A percentile compares a stretch with the other conserved stretches of the same genome.
phyloP scores from a whole-genome alignment of 2,113 vertebrate genomes.

The Limnothrissa miodon region DNA sequence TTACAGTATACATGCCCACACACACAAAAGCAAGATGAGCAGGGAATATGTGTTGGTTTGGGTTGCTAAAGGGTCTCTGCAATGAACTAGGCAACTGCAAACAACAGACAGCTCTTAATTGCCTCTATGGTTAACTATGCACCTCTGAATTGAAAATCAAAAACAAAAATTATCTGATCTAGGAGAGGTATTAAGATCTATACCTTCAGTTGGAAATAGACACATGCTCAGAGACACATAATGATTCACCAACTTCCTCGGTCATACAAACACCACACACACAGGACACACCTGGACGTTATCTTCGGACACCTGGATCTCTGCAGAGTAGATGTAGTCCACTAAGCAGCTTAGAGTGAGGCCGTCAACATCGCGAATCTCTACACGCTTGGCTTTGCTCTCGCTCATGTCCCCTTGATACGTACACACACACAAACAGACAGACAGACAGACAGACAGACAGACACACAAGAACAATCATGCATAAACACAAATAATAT shows the following conservation, averaged over 20 bases:
- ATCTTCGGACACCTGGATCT: conserved; percentile 93
- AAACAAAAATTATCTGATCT: background rate
- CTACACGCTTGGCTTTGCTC: conserved; percentile 91
- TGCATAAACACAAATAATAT: background rate
- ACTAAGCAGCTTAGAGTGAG: conserved; percentile 87
- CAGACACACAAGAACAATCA: background rate
- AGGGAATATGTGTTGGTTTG: background rate
- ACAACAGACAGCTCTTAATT: background rate
- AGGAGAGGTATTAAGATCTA: background rate
- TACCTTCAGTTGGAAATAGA: background rate
- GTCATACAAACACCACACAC: background rate
- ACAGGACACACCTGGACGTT: conserved; percentile 83
- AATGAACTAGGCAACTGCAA: background rate
- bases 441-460: conserved; percentile 15
- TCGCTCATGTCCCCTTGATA: conserved; percentile 92
- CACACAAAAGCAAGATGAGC: background rate
- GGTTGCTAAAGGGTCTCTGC: background rate
- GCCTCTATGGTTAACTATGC: background rate
- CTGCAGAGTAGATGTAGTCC: conserved; percentile 94
- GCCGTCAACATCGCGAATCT: conserved; percentile 92
- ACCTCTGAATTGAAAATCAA: background rate
- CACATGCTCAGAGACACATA: background rate
- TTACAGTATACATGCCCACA: background rate
- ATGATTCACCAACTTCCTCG: background rate
- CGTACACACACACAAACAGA: conserved; percentile 30